Conservation (phyloP, 2,888 invertebrate species). For the Stramonita haemastoma region DNA sequence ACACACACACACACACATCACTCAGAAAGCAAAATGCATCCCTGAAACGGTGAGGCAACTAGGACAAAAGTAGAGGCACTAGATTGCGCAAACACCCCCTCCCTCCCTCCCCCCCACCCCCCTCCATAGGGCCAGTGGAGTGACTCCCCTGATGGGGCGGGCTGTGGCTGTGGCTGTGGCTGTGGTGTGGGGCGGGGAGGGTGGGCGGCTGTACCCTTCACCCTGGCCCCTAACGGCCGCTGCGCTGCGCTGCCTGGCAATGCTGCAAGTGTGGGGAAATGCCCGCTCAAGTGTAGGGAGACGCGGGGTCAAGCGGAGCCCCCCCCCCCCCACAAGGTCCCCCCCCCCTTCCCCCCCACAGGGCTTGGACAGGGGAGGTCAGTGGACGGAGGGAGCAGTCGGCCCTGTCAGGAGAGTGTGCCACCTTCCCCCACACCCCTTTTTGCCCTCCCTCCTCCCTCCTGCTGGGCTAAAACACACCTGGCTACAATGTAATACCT, state of each 20-base stretch:
- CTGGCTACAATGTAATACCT: not conserved
- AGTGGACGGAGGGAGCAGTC: slow-evolving; percentile 32
- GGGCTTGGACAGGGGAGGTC: no score
- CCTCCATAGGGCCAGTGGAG: not conserved
- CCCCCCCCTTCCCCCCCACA: no score
- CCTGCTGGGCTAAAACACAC: no score
- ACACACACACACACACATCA: no score
- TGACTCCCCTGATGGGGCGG: not conserved
- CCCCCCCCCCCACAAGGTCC: no score
- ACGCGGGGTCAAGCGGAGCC: no score
- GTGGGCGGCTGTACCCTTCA: not conserved
- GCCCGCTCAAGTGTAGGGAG: no score
- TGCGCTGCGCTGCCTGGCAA: slow-evolving; percentile 25
- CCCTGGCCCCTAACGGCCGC: not conserved
- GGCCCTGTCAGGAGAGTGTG: not conserved
- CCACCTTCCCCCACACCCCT: slow-evolving; percentile 13
- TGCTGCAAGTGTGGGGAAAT: slow-evolving; percentile 19
- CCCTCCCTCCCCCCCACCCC: not conserved
- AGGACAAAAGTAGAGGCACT: slow-evolving; percentile 29
- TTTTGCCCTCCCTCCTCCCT: no score
- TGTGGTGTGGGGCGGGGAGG: no score
- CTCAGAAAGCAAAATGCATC: slow-evolving; percentile 1
- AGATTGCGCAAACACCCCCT: not conserved
- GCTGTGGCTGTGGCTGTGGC: no score
- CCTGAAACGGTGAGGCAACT: slow-evolving; percentile 23